Evolutionary conservation across 2,797 vertebrate species (phyloP).

Genomic region (Spatula clypeata): DNA sequence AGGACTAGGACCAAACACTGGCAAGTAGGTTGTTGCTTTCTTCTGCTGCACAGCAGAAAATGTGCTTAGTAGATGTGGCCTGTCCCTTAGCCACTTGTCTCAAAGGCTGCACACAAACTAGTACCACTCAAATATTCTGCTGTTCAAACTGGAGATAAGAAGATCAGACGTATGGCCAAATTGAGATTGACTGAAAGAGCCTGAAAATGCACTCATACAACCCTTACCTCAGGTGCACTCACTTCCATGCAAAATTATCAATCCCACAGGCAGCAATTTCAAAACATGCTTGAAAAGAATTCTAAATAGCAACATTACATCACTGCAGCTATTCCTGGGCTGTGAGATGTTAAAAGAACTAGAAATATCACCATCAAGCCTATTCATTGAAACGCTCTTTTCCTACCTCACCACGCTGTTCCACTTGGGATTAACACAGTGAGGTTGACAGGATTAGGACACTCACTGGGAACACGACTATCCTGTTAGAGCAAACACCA

Average conservation of each 20-base stretch:
- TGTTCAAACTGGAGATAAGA: not conserved
- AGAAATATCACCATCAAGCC: slow-evolving; percentile 43
- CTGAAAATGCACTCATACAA: not conserved
- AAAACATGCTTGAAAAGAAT: slow-evolving; percentile 50
- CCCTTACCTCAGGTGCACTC: slow-evolving; percentile 54
- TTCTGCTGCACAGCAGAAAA: not conserved
- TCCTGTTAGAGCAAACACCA: not conserved
- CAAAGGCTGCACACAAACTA: not conserved
- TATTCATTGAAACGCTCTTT: not conserved
- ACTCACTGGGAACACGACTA: not conserved
- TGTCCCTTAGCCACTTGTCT: not conserved
- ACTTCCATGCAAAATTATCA: slow-evolving; percentile 28
- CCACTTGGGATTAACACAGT: not conserved
- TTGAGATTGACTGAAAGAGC: not conserved
- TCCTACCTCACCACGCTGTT: not conserved
- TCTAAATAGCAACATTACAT: slow-evolving; percentile 59
- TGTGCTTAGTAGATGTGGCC: not conserved
- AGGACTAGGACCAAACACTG: not conserved
- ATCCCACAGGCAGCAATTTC: slow-evolving; percentile 25
- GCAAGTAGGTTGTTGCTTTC: not conserved
- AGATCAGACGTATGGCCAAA: not conserved
- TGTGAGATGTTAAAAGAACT: not conserved
- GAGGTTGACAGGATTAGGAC: slow-evolving; percentile 52
- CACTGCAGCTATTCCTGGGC: slow-evolving; percentile 57
- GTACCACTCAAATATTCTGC: not conserved